A percentile compares a stretch with the other conserved stretches of the same genome.
phyloP scores from a whole-genome alignment of 1,140 invertebrate species.

The Battus philenor region DNA sequence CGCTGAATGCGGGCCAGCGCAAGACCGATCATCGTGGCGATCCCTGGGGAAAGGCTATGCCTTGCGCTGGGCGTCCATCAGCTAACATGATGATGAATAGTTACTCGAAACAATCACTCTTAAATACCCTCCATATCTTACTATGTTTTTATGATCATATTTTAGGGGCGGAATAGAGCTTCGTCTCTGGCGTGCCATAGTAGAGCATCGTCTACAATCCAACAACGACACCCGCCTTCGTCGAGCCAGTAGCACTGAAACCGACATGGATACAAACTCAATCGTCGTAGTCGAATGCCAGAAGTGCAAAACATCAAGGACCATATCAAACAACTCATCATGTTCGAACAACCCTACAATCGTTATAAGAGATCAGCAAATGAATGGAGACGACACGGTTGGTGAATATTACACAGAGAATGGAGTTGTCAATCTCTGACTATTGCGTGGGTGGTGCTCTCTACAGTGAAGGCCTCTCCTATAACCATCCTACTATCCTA shows the following conservation, averaged over 20 bases:
- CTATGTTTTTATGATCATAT: no score
- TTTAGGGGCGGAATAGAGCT: conserved; percentile 71
- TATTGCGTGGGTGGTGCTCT: conserved; percentile 71
- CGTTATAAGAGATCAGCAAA: conserved; percentile 49
- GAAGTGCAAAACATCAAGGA: conserved; percentile 39
- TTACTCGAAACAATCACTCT: no score
- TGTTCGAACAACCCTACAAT: conserved; percentile 54
- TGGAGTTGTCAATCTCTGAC: conserved; percentile 62
- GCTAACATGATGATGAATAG: no score
- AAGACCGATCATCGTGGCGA: no score
- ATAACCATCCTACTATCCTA: no score
- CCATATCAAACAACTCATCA: conserved; percentile 32
- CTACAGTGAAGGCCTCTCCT: conserved; percentile 53
- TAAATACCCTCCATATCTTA: not conserved
- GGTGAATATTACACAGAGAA: conserved; percentile 44
- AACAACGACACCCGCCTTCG: conserved; percentile 28
- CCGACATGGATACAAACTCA: conserved; percentile 64
- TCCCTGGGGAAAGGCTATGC: no score
- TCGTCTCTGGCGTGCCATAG: conserved; percentile 74
- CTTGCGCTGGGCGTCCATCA: no score
- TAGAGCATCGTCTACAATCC: conserved; percentile 62
- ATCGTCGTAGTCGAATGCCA: conserved; percentile 67
- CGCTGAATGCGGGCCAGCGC: no score
- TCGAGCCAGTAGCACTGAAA: conserved; percentile 60
- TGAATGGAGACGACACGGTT: conserved; percentile 41